A percentile compares a stretch with the other conserved stretches of the same genome.
Conservation (phyloP, 2,888 invertebrate species). For the Eurois occulta region DNA sequence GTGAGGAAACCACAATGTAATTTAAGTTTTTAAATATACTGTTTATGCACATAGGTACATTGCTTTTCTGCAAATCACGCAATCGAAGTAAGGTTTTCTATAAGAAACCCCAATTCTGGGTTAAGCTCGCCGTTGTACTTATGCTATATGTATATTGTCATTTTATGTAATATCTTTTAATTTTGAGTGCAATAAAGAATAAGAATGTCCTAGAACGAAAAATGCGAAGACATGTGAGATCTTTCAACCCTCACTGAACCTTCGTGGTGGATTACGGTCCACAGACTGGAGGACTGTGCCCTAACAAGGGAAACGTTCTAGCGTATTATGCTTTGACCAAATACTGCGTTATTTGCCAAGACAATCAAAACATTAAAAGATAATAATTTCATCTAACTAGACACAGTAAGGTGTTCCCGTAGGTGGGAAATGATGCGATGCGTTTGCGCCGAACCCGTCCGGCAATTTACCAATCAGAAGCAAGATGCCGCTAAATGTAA, state of each 20-base stretch:
- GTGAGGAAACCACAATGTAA: neutral
- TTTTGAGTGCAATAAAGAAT: no score
- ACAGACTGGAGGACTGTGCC: neutral
- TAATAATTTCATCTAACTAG: constrained; percentile 25
- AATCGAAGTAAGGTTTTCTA: no score
- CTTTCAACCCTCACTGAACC: neutral
- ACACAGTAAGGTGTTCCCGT: constrained; percentile 28
- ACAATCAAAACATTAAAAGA: constrained; percentile 5
- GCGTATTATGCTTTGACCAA: neutral
- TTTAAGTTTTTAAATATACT: no score
- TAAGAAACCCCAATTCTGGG: no score
- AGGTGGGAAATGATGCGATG: constrained; percentile 78
- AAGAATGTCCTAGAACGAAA: neutral
- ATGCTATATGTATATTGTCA: no score
- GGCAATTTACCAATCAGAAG: constrained; percentile 86
- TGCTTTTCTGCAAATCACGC: no score
- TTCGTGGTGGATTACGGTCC: neutral
- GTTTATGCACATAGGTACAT: no score
- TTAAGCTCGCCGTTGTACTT: no score
- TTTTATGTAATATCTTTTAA: no score
- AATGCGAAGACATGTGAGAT: neutral
- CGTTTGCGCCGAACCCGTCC: constrained; percentile 81
- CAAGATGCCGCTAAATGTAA: constrained; percentile 72
- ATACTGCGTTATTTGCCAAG: no score
- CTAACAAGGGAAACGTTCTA: no score